Conservation (phyloP, 2,113 vertebrate genomes). For the Laticauda colubrina region DNA sequence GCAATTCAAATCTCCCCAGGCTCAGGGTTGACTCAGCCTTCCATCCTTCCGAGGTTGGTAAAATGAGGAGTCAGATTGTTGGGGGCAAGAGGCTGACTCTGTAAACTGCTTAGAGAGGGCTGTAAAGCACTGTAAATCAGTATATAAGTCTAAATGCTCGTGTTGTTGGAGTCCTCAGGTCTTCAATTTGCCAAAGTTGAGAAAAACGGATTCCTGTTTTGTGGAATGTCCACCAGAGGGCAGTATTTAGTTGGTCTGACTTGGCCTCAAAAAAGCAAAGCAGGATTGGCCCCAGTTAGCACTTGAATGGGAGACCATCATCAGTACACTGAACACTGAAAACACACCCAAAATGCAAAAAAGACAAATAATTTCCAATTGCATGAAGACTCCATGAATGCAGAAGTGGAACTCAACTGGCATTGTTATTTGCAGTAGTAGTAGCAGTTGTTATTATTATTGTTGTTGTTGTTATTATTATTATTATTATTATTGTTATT, state of each 20-base stretch:
- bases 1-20: too few species aligned
- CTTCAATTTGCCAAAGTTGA: neutral
- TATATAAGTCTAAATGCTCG: too few species aligned
- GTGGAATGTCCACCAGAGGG: neutral
- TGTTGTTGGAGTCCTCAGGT: neutral
- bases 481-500: too few species aligned
- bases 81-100: too few species aligned
- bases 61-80: too few species aligned
- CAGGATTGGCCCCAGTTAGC: neutral
- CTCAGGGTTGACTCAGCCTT: too few species aligned
- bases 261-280: neutral
- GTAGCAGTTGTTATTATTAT: too few species aligned
- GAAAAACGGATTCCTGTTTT: neutral
- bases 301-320: neutral
- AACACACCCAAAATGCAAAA: neutral
- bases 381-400: neutral
- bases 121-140: too few species aligned
- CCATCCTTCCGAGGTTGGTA: too few species aligned
- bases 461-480: too few species aligned
- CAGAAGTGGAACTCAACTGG: neutral
- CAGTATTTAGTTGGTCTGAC: neutral
- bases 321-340: neutral
- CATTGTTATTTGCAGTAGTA: neutral
- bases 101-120: too few species aligned
- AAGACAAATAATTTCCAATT: neutral